These are phyloP conservation scores for Aplysia californica DNA, from an alignment of 1,140 invertebrate genomes.

Conservation along the genomic window DNA sequence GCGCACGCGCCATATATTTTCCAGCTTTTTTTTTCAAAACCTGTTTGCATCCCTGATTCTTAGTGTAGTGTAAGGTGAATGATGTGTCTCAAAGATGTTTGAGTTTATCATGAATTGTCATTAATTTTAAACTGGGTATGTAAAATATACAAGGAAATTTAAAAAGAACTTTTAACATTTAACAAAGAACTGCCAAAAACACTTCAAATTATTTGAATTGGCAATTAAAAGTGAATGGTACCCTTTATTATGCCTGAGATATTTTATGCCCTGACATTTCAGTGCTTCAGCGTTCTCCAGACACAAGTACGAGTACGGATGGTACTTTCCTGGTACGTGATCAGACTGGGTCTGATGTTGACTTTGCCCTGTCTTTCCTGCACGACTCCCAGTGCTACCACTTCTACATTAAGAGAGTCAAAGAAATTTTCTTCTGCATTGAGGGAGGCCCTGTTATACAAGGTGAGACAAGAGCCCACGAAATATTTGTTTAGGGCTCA, in stretches of 20 bases:
- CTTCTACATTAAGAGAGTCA: conserved; percentile 15
- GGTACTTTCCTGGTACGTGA: conserved; percentile 25
- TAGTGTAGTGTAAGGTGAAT: no score
- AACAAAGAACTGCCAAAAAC: no score
- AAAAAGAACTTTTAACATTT: background rate
- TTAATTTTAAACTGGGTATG: no score
- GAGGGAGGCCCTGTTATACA: conserved; percentile 16
- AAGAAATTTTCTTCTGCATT: conserved; percentile 11
- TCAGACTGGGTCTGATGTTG: conserved; percentile 13
- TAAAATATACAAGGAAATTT: background rate
- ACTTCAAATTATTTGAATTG: background rate
- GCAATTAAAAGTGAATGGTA: background rate
- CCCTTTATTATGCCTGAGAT: background rate
- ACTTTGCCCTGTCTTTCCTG: conserved; percentile 22
- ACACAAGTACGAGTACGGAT: background rate
- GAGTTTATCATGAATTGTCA: no score
- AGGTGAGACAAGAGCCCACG: background rate
- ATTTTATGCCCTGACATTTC: background rate
- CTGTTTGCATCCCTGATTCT: no score
- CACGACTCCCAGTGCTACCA: conserved; percentile 4
- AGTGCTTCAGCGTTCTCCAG: conserved; percentile 2
- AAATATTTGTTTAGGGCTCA: background rate
- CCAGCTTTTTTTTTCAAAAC: no score
- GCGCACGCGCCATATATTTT: no score
- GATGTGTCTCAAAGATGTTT: no score